Evolutionary conservation across 2,113 vertebrate genomes (phyloP), one percentile per base, ranked within the genome.

Genomic region (Anolis sagrei): DNA sequence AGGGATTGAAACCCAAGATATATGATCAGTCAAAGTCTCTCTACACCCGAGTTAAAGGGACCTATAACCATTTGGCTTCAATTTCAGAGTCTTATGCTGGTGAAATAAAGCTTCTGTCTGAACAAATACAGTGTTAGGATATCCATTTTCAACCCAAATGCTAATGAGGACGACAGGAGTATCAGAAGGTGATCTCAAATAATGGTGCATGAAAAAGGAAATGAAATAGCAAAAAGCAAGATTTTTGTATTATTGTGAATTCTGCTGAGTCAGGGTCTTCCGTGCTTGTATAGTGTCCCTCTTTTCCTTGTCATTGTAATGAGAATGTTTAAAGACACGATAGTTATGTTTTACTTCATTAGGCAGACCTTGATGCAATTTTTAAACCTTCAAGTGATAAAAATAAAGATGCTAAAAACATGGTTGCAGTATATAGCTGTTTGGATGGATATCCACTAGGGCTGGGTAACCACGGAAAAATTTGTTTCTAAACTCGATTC

Each of bases 401-500:
- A 82, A 68, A 64, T 81, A 84, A 86, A 82, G 54, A 18, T 62
- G 79, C 39, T 29, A 48, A 73, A 76, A 70, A 84, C 39, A 49
- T 58, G 66, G 61, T 36, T 69, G 32, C 51, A 32, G 70, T 70
- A 39, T 23, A 79, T 19, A 75, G 34, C 19, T 21, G 34, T 18
- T 21, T 14, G 29, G 29, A 25, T 86, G 36, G 13, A 18, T 73
- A 48, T 19, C 39, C 21, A 25, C 21, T n/a, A n/a, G n/a, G n/a
- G n/a, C n/a, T n/a, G n/a, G n/a, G n/a, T n/a, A n/a, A n/a, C n/a
- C n/a, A n/a, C n/a, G n/a, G n/a, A n/a, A n/a, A n/a, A n/a, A n/a
- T n/a, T n/a, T n/a, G n/a, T n/a, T n/a, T n/a, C n/a, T n/a, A n/a
- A n/a, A n/a, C n/a, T n/a, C n/a, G n/a, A n/a, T n/a, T n/a, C n/a